Conservation (phyloP, 1,140 invertebrate genomes). For the Heliothis subflexa region DNA sequence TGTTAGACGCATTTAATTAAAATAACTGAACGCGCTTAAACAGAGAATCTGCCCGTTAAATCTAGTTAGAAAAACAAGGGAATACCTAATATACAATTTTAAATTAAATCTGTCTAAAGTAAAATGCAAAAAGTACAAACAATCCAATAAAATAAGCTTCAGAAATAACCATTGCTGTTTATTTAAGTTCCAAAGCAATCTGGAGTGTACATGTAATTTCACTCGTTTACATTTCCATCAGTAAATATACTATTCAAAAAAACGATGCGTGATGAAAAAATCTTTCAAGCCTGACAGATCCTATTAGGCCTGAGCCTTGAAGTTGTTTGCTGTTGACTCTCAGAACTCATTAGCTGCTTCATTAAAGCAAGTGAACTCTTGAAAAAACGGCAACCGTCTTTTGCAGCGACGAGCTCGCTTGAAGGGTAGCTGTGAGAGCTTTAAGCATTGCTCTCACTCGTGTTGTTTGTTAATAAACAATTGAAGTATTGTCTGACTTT, state of each 20-base stretch:
- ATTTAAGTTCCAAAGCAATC: constrained; percentile 3
- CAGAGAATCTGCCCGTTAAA: too few relatives aligned
- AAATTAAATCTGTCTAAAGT: too few relatives aligned
- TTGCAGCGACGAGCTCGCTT: neutral
- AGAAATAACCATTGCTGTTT: neutral
- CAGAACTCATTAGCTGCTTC: constrained; percentile 72
- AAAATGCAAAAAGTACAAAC: too few relatives aligned
- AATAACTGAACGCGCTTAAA: neutral
- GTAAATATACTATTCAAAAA: constrained; percentile 27
- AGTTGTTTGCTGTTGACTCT: constrained; percentile 67
- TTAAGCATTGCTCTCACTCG: constrained; percentile 1
- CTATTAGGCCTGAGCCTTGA: constrained; percentile 42
- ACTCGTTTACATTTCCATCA: neutral
- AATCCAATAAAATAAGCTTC: neutral
- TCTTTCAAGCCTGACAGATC: constrained; percentile 5
- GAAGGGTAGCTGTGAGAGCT: constrained; percentile 7
- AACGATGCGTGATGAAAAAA: constrained; percentile 38
- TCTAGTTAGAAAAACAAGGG: too few relatives aligned
- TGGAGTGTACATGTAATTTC: constrained; percentile 20
- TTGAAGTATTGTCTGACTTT: constrained; percentile 20
- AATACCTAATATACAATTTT: too few relatives aligned
- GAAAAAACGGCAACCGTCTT: constrained; percentile 54
- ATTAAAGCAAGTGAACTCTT: constrained; percentile 72
- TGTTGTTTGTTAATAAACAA: constrained; percentile 40
- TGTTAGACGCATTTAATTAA: constrained; percentile 5